Base-by-base conservation (phyloP, 2,888 invertebrate species). In the Acanthococcus lagerstroemiae region DNA sequence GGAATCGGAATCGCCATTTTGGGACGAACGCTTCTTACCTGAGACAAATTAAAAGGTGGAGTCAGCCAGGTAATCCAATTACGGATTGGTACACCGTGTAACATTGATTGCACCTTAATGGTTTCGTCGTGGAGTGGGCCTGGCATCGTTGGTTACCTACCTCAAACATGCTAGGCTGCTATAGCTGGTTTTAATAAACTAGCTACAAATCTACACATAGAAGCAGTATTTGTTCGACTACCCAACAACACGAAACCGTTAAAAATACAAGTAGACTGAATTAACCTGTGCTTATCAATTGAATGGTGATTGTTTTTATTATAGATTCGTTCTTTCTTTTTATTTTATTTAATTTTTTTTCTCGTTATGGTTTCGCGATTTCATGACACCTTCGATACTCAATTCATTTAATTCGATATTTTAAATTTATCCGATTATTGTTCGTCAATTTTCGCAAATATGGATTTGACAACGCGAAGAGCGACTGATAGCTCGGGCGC, bases 401-500 rank as follows among this genome's bases (percentile, higher is more conserved):
- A 46, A n/a, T 24, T 45, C 48, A 19, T 45, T 56, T 7, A 22
- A 21, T 4, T n/a, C 9, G 27, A 12, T 5, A 17, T 19, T 17
- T 56, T 56, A 25, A 19, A 17, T 52, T 52, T 19, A 9, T 48
- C 48, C 19, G 17, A n/a, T 52, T 19, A n/a, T 60, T 46, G 7
- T 17, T 48, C 24, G 48, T 15, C n/a, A 27, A 4, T 46, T n/a
- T 4, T n/a, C 9, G 61, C 15, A 22, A 52, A 22, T 22, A 61
- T 61, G 61, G 61, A 61, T 61, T 61, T 61, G 37, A 61, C 61
- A n/a, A 61, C 61, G 2, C 50, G 61, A 61, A 48, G 61, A 15
- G 17, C 54, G 2, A 27, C 50, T 30, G 50, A 52, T 9, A 61
- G 19, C 4, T 9, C 61, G 6, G 61, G 52, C 4, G 24, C 12